These are phyloP conservation scores for Ommatoiulus sabulosus DNA, from an alignment of 2,888 invertebrate genomes.

Conservation along the genomic window DNA sequence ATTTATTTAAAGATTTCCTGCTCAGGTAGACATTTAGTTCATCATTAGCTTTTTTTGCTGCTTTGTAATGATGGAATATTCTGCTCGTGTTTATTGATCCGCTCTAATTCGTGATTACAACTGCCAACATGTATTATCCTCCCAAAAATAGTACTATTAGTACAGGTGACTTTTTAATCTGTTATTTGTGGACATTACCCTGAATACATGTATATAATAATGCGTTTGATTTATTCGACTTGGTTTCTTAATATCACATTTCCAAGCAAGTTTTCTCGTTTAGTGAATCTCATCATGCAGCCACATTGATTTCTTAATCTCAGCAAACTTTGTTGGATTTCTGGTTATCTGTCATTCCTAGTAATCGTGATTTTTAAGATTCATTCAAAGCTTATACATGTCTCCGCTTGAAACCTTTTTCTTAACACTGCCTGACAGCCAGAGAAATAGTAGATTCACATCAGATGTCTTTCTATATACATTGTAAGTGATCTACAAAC, in stretches of 20 bases:
- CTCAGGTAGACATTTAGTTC: slow-evolving; percentile 43
- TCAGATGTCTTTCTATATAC: no score
- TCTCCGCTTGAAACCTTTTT: no score
- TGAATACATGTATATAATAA: background rate
- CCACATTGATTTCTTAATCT: background rate
- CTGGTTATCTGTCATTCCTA: background rate
- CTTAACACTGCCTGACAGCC: no score
- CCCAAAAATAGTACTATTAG: background rate
- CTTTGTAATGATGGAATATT: background rate
- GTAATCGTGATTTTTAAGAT: background rate
- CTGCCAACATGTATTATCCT: background rate
- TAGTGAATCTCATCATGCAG: background rate
- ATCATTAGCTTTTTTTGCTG: background rate
- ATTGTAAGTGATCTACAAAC: no score
- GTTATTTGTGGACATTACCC: background rate
- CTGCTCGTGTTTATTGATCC: slow-evolving; percentile 33
- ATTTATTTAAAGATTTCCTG: slow-evolving; percentile 30
- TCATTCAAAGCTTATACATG: no score
- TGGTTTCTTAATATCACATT: background rate
- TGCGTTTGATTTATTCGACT: background rate
- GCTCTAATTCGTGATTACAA: background rate
- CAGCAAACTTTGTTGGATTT: background rate
- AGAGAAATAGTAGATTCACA: no score
- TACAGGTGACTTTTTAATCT: background rate
- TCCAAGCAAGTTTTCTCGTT: background rate